phyloP scores from a whole-genome alignment of 2,797 vertebrate species.

The Paratrypauchen microcephalus region DNA sequence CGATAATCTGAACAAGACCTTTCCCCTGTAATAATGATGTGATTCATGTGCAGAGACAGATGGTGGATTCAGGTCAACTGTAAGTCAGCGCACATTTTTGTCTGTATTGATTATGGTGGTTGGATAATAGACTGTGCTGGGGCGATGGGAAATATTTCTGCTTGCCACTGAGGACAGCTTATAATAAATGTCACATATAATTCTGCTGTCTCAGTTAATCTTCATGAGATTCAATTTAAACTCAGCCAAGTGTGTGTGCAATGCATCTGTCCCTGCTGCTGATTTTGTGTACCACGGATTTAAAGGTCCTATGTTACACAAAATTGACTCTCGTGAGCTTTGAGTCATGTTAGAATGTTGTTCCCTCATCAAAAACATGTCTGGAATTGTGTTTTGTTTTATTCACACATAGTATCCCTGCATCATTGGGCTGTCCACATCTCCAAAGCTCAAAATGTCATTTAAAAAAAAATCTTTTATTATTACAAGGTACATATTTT shows the following conservation, averaged over 20 bases:
- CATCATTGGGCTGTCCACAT: no score
- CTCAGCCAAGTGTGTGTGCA: background rate
- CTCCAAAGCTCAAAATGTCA: no score
- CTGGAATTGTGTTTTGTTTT: no score
- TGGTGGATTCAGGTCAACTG: slow-evolving; percentile 7
- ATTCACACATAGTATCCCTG: no score
- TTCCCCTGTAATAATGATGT: background rate
- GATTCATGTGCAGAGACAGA: slow-evolving; percentile 2
- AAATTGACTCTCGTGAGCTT: no score
- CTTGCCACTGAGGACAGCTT: background rate
- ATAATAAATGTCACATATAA: slow-evolving; percentile 8
- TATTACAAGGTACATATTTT: no score
- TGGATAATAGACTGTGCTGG: background rate
- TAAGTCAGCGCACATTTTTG: background rate
- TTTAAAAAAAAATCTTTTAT: no score
- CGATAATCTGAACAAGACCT: background rate
- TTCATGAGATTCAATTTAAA: background rate
- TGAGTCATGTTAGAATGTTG: no score
- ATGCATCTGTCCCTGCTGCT: background rate
- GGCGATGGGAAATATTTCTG: slow-evolving; percentile 2
- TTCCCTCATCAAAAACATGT: no score
- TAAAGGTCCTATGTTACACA: no score
- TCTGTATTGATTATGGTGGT: background rate
- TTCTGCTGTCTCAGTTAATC: slow-evolving; percentile 1
- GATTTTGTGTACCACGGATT: background rate